A percentile compares a stretch with the other conserved stretches of the same genome.
Evolutionary conservation across 2,113 vertebrate genomes (phyloP).

Genomic region (Tinamus guttatus): DNA sequence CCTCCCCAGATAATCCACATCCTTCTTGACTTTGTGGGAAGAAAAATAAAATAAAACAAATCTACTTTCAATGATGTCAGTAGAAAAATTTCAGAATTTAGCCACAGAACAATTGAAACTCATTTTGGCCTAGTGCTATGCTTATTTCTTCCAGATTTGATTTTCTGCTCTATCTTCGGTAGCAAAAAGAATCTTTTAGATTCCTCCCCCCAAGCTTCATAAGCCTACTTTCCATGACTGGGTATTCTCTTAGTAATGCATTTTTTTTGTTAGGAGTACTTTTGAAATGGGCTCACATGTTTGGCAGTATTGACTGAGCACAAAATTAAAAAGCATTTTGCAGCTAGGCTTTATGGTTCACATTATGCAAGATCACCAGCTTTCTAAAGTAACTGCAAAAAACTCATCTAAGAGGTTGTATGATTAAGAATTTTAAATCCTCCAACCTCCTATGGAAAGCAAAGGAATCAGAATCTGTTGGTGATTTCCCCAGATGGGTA

Average conservation of each 20-base stretch:
- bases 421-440: neutral
- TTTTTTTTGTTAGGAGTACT: neutral
- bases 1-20: neutral
- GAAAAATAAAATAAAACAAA: neutral
- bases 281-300: neutral
- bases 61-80: neutral
- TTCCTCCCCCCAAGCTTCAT: neutral
- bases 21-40: neutral
- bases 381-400: neutral
- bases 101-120: neutral
- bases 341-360: neutral
- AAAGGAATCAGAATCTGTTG: neutral
- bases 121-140: neutral
- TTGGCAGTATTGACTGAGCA: neutral
- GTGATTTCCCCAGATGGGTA: neutral
- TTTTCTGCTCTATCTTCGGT: constrained; percentile 3
- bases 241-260: neutral
- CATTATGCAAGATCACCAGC: neutral
- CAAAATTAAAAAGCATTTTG: neutral
- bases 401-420: neutral
- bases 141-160: neutral
- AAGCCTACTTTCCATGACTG: neutral
- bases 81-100: constrained; percentile 6
- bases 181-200: neutral
- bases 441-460: neutral